Percentiles rank a stretch among this genome's conserved stretches.
Conservation (phyloP, 2,113 vertebrate species). For the Myiagra hebetior region DNA sequence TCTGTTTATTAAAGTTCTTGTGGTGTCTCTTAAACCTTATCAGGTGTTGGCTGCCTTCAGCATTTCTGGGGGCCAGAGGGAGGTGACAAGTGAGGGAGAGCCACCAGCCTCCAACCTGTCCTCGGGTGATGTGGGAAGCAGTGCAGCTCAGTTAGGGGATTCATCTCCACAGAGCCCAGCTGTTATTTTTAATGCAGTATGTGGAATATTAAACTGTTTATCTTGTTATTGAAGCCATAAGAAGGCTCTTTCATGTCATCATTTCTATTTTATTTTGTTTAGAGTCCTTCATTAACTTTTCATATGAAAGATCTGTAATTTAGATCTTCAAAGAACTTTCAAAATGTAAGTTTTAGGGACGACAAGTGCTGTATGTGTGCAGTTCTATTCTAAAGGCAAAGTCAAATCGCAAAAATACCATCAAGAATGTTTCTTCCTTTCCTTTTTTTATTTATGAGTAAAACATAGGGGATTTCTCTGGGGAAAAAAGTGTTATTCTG, state of each 20-base stretch:
- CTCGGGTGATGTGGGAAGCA: neutral
- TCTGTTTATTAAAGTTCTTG: neutral
- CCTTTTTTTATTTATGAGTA: slow-evolving; percentile 46
- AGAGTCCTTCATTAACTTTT: slow-evolving; percentile 74
- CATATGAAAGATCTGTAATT: slow-evolving; percentile 75
- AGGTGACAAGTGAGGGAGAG: neutral
- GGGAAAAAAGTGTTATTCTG: slow-evolving; percentile 30
- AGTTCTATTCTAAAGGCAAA: slow-evolving; percentile 51
- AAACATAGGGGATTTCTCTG: slow-evolving; percentile 29
- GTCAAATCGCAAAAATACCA: slow-evolving; percentile 41
- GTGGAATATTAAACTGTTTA: slow-evolving; percentile 76
- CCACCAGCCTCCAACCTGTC: neutral
- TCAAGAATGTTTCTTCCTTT: slow-evolving; percentile 20
- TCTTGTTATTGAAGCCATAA: slow-evolving; percentile 72
- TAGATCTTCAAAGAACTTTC: slow-evolving; percentile 74
- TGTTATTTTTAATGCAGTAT: slow-evolving; percentile 67
- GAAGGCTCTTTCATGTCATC: slow-evolving; percentile 73
- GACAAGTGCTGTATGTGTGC: slow-evolving; percentile 59
- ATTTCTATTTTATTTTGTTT: slow-evolving; percentile 74
- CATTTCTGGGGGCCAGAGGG: neutral
- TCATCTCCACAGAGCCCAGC: slow-evolving; percentile 41
- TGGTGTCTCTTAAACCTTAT: neutral
- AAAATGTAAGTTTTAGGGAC: slow-evolving; percentile 70
- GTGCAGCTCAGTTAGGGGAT: neutral
- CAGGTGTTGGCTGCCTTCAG: neutral